Percentiles rank a stretch among this genome's conserved stretches.
Conservation (phyloP, 2,888 invertebrate species). For the Melanchra persicariae region DNA sequence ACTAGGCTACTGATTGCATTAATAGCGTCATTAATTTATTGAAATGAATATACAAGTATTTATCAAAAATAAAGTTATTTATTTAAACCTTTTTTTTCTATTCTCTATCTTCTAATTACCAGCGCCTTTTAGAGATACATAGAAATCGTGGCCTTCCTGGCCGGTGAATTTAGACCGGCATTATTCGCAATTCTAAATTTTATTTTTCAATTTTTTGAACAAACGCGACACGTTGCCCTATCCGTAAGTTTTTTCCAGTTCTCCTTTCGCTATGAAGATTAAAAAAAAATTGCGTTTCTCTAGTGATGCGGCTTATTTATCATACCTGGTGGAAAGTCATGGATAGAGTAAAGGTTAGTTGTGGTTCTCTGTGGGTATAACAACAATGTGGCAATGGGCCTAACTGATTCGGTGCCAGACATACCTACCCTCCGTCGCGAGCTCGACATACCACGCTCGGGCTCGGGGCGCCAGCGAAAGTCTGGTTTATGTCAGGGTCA, state of each 20-base stretch:
- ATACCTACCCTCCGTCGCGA: slow-evolving; percentile 18
- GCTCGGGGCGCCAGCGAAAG: slow-evolving; percentile 13
- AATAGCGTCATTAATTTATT: slow-evolving; percentile 52
- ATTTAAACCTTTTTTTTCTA: slow-evolving; percentile 11
- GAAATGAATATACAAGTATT: slow-evolving; percentile 60
- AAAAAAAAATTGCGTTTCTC: too few relatives aligned
- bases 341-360: neutral
- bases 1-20: slow-evolving; percentile 53
- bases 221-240: too few relatives aligned
- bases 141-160: too few relatives aligned
- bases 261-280: too few relatives aligned
- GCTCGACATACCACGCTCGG: slow-evolving; percentile 25
- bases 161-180: too few relatives aligned
- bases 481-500: slow-evolving; percentile 27
- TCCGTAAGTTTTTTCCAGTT: too few relatives aligned
- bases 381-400: slow-evolving; percentile 18
- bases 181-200: too few relatives aligned
- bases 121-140: too few relatives aligned
- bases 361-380: neutral
- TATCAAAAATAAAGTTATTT: slow-evolving; percentile 60
- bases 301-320: too few relatives aligned
- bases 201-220: too few relatives aligned
- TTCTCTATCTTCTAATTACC: neutral
- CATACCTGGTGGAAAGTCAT: neutral
- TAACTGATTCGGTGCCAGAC: slow-evolving; percentile 32